Conservation (phyloP, 2,113 vertebrate species). For the Symphodus melops region DNA sequence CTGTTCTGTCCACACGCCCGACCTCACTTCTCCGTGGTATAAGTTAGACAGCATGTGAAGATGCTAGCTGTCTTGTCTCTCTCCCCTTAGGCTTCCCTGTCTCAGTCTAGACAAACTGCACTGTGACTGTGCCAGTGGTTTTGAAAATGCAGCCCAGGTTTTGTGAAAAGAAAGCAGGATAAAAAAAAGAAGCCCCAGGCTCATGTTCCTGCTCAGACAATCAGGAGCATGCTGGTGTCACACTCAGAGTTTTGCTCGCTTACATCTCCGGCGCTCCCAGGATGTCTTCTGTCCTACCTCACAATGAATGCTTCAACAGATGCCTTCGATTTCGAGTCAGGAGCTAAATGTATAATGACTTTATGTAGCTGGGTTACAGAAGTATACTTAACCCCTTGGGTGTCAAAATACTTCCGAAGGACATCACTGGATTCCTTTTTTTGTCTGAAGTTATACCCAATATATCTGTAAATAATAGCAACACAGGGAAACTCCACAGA, state of each 20-base stretch:
- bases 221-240: conserved; percentile 37
- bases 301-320: conserved; percentile 31
- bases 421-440: not conserved
- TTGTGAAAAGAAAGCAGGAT: conserved; percentile 4
- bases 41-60: not conserved
- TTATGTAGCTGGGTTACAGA: not conserved
- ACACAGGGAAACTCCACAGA: too few relatives aligned
- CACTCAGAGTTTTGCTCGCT: conserved; percentile 45
- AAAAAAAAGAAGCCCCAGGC: conserved; percentile 43
- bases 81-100: not conserved
- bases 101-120: conserved; percentile 16
- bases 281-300: conserved; percentile 31
- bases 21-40: too few relatives aligned
- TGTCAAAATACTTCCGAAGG: conserved; percentile 2
- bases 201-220: conserved; percentile 56
- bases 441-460: not conserved
- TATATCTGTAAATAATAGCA: too few relatives aligned
- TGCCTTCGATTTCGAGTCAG: conserved; percentile 34
- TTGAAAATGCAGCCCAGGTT: conserved; percentile 45
- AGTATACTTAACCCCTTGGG: not conserved
- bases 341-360: conserved; percentile 30
- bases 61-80: not conserved
- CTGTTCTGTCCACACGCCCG: too few relatives aligned
- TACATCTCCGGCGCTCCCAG: conserved; percentile 12
- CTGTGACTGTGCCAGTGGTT: conserved; percentile 28